Percentiles rank a stretch among this genome's conserved stretches.
Evolutionary conservation across 2,797 vertebrate species (phyloP).

Genomic region (Oryzias sinensis): DNA sequence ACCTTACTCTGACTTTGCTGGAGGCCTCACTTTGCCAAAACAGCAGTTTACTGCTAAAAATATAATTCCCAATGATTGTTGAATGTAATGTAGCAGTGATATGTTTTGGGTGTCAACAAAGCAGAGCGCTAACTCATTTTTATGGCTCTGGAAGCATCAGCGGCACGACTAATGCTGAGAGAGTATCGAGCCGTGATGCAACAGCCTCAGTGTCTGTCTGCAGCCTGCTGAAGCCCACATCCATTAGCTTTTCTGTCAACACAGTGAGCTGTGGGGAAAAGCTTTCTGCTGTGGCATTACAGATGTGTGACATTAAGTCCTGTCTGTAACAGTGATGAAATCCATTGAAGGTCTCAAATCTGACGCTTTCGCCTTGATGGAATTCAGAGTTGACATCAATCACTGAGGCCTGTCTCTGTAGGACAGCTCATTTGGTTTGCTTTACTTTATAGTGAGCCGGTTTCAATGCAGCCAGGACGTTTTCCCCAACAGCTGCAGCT

Average conservation of each 20-base stretch:
- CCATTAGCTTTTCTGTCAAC: slow-evolving; percentile 38
- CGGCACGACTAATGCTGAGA: slow-evolving; percentile 17
- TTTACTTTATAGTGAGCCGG: too few relatives aligned
- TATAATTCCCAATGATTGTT: slow-evolving; percentile 60
- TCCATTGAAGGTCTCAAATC: slow-evolving; percentile 12
- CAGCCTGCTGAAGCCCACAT: slow-evolving; percentile 35
- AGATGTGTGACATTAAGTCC: slow-evolving; percentile 5
- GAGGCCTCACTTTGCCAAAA: slow-evolving; percentile 36
- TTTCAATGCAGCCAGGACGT: too few relatives aligned
- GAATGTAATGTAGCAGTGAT: slow-evolving; percentile 38
- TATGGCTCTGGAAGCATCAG: slow-evolving; percentile 39
- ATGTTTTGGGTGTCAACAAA: slow-evolving; percentile 56
- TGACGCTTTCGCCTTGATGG: not conserved
- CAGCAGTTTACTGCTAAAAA: slow-evolving; percentile 45
- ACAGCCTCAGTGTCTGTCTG: slow-evolving; percentile 21
- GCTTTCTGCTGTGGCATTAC: not conserved
- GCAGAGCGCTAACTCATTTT: slow-evolving; percentile 43
- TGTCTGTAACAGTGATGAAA: slow-evolving; percentile 15
- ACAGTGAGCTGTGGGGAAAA: slow-evolving; percentile 17
- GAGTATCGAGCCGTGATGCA: slow-evolving; percentile 24
- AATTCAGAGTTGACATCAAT: not conserved
- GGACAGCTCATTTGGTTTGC: not conserved
- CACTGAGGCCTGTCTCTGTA: not conserved
- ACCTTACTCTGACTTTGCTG: slow-evolving; percentile 35
- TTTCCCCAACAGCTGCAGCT: too few relatives aligned